Conservation (phyloP, 2,888 invertebrate genomes). For the Mystacides longicornis region DNA sequence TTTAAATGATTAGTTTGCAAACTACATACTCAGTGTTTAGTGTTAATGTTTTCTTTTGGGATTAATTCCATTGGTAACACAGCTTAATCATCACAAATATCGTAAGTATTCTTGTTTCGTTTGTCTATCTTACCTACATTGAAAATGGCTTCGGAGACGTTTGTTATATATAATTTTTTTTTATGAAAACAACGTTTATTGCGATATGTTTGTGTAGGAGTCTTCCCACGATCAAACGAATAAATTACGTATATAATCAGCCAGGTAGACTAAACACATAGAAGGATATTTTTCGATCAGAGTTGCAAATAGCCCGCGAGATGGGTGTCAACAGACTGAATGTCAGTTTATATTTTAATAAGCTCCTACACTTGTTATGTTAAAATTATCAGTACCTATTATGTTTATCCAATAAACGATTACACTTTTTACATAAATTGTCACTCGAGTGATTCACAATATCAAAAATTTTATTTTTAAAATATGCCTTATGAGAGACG, state of each 20-base stretch:
- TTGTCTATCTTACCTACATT: neutral
- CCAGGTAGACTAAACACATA: no score
- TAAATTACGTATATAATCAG: no score
- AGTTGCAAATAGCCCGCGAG: neutral
- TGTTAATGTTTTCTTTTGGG: neutral
- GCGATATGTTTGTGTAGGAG: neutral
- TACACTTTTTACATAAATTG: no score
- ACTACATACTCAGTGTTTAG: neutral
- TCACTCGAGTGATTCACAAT: no score
- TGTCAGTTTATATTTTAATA: no score
- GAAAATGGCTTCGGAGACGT: neutral
- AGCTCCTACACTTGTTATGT: no score
- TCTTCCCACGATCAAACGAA: neutral
- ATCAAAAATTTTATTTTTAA: no score
- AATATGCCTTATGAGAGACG: no score
- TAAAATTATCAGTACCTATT: no score
- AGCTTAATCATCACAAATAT: neutral
- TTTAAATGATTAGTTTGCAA: neutral
- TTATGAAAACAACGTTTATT: neutral
- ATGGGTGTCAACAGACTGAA: neutral
- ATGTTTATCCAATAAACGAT: no score
- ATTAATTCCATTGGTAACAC: neutral
- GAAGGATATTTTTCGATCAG: no score
- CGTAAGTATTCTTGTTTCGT: neutral
- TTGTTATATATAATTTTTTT: neutral